phyloP scores from a whole-genome alignment of 2,888 invertebrate genomes.

The Polydrusus cervinus region DNA sequence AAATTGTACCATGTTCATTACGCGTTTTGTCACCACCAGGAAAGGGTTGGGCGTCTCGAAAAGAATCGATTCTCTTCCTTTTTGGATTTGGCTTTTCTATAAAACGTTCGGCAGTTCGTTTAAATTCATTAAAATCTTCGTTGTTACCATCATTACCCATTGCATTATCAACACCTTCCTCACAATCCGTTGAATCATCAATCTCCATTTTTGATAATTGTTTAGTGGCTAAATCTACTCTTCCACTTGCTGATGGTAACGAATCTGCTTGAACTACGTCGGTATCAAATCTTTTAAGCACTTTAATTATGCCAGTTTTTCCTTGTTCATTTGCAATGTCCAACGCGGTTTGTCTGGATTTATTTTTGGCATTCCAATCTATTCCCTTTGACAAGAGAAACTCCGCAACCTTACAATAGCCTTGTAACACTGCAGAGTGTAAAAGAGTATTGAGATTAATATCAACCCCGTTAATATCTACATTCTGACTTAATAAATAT shows the following conservation, averaged over 20 bases:
- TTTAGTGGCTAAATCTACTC: too few species aligned
- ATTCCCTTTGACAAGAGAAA: constrained; percentile 2
- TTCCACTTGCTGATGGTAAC: background rate
- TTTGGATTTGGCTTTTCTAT: background rate
- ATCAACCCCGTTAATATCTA: constrained; percentile 6
- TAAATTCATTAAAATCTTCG: background rate
- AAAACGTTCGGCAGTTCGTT: background rate
- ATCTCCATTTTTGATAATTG: background rate
- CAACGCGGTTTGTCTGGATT: background rate
- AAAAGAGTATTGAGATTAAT: constrained; percentile 4
- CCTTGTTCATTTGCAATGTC: constrained; percentile 4
- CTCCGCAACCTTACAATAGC: background rate
- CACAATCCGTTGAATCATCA: background rate
- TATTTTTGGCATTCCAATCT: constrained; percentile 1
- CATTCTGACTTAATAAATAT: background rate
- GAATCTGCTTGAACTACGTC: background rate
- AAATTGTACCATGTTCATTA: constrained; percentile 22
- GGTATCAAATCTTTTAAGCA: background rate
- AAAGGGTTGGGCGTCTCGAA: background rate
- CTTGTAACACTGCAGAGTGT: background rate
- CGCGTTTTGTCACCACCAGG: constrained; percentile 2
- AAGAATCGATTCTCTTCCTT: background rate
- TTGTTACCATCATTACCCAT: background rate
- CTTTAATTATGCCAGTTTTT: background rate
- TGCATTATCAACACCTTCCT: background rate